Evolutionary conservation across 2,113 vertebrate genomes (phyloP).

Genomic region (Phylloscopus trochilus): DNA sequence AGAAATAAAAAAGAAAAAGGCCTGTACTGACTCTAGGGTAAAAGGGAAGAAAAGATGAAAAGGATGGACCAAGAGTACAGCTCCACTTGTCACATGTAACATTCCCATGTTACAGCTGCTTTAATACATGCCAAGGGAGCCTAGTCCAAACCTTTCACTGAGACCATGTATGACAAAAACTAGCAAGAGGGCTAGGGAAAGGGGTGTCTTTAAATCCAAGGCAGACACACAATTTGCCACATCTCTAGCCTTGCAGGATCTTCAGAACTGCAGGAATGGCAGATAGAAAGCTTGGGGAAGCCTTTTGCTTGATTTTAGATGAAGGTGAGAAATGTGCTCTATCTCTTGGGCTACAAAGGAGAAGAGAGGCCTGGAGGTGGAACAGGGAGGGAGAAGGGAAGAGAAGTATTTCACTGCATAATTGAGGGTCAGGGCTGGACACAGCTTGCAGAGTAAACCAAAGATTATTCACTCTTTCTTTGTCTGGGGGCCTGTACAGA

Average conservation of each 20-base stretch:
- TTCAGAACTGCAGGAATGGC: not conserved
- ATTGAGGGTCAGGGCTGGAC: accelerated
- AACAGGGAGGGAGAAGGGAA: not conserved
- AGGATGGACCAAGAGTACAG: not conserved
- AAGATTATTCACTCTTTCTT: not conserved
- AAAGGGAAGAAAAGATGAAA: not conserved
- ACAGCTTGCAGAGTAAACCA: not conserved
- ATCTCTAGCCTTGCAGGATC: not conserved
- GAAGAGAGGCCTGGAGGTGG: not conserved
- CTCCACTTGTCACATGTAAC: not conserved
- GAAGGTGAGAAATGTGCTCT: not conserved
- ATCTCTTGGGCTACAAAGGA: not conserved
- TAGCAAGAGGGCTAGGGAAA: not conserved
- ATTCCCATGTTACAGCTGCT: not conserved
- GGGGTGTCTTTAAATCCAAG: not conserved
- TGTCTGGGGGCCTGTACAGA: not conserved
- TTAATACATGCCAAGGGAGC: not conserved
- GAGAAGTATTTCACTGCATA: not conserved
- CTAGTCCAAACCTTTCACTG: not conserved
- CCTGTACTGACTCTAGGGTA: not conserved
- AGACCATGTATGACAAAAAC: not conserved
- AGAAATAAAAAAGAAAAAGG: too few species aligned
- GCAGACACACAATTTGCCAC: not conserved
- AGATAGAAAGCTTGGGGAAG: not conserved
- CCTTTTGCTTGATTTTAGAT: not conserved